Conservation (phyloP, 2,113 vertebrate species). For the Paraplagusia blochii region DNA sequence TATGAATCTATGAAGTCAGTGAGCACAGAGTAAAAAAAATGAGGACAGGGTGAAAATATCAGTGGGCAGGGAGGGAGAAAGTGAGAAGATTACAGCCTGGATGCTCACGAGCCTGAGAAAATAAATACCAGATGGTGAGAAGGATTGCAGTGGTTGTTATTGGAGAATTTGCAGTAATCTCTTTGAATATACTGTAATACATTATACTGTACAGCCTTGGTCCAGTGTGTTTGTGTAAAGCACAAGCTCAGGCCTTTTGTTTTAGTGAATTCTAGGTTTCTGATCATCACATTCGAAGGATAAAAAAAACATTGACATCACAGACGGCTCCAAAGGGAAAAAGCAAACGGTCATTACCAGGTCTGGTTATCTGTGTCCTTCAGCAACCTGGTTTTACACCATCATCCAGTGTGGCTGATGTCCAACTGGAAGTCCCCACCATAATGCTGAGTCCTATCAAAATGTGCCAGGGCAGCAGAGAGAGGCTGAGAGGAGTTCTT, state of each 20-base stretch:
- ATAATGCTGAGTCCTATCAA: constrained; percentile 28
- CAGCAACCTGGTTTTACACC: constrained; percentile 29
- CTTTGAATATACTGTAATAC: too few species aligned
- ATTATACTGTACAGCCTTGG: background rate
- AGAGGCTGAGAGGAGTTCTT: constrained; percentile 25
- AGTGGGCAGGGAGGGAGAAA: background rate
- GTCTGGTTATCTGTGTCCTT: constrained; percentile 48
- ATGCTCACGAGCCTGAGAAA: background rate
- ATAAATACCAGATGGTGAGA: background rate
- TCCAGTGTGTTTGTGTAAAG: too few species aligned
- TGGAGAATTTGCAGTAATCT: background rate
- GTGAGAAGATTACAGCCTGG: background rate
- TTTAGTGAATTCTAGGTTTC: too few species aligned
- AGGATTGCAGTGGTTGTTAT: background rate
- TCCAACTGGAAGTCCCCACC: constrained; percentile 50
- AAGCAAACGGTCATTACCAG: constrained; percentile 6
- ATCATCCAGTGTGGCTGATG: constrained; percentile 27
- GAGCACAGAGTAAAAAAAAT: background rate
- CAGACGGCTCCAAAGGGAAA: constrained; percentile 1
- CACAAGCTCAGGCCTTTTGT: too few species aligned
- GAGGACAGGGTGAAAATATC: background rate
- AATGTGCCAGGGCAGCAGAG: constrained; percentile 31
- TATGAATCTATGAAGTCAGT: background rate
- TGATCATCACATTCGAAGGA: too few species aligned
- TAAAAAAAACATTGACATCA: constrained; percentile 2